A percentile compares a stretch with the other conserved stretches of the same genome.
These are phyloP conservation scores for Zaprionus obscuricornis DNA, from an alignment of 2,888 invertebrate genomes.

Conservation along the genomic window DNA sequence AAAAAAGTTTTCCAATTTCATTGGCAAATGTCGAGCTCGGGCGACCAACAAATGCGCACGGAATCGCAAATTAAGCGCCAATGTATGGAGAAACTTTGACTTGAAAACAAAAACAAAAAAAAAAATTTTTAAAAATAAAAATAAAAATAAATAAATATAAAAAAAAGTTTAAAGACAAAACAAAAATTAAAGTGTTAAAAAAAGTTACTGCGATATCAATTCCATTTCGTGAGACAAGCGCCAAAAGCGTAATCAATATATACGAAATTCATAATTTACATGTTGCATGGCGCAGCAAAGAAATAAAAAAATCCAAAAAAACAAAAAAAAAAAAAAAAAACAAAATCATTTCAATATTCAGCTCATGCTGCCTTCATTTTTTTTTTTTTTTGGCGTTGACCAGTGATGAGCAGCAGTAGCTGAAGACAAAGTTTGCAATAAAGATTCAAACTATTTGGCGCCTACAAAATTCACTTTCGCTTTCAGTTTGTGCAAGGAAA, in stretches of 20 bases:
- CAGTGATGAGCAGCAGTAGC: too few species aligned
- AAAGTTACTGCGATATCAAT: slow-evolving; percentile 40
- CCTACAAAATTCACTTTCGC: slow-evolving; percentile 75
- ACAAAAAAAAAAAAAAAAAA: too few species aligned
- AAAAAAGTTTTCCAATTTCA: slow-evolving; percentile 65
- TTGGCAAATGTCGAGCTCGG: slow-evolving; percentile 48
- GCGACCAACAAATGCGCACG: slow-evolving; percentile 44
- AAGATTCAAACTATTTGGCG: too few species aligned
- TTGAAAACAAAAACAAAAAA: too few species aligned
- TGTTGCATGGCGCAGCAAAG: slow-evolving; percentile 32
- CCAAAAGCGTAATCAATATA: slow-evolving; percentile 56
- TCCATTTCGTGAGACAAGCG: slow-evolving; percentile 49
- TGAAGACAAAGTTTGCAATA: too few species aligned
- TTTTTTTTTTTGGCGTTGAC: slow-evolving; percentile 23
- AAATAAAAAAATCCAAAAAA: too few species aligned
- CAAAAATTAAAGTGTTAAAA: slow-evolving; percentile 4
- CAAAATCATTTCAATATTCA: slow-evolving; percentile 54
- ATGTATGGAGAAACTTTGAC: slow-evolving; percentile 59
- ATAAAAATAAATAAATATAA: neutral
- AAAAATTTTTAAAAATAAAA: slow-evolving; percentile 7
- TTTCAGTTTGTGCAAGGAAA: slow-evolving; percentile 58
- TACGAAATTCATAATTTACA: slow-evolving; percentile 70
- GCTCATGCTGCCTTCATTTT: too few species aligned
- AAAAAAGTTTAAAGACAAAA: slow-evolving; percentile 9
- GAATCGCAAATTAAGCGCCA: slow-evolving; percentile 67